Conservation (phyloP, 2,888 invertebrate genomes). For the Apamea anceps region DNA sequence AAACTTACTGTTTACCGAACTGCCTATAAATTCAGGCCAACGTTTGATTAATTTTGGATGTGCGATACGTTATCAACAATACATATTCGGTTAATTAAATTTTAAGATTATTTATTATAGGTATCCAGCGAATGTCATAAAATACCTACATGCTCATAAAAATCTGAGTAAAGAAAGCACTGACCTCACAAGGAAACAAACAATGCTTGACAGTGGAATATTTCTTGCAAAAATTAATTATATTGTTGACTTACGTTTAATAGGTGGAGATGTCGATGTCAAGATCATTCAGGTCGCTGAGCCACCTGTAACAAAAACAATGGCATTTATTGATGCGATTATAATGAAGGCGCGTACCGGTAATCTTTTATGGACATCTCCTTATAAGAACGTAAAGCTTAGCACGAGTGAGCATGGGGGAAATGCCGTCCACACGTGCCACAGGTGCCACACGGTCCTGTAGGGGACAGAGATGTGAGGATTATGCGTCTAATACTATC, state of each 20-base stretch:
- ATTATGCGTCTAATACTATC: slow-evolving; percentile 83
- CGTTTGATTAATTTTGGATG: slow-evolving; percentile 75
- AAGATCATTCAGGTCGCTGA: slow-evolving; percentile 85
- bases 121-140: slow-evolving; percentile 47
- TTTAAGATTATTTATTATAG: slow-evolving; percentile 40
- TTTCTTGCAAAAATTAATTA: slow-evolving; percentile 67
- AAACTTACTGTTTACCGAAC: slow-evolving; percentile 65
- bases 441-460: slow-evolving; percentile 71
- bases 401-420: slow-evolving; percentile 66
- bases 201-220: slow-evolving; percentile 67
- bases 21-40: slow-evolving; percentile 74
- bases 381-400: slow-evolving; percentile 23
- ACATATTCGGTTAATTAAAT: slow-evolving; percentile 69
- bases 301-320: slow-evolving; percentile 84
- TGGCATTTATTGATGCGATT: slow-evolving; percentile 71
- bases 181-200: slow-evolving; percentile 71
- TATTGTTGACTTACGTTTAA: slow-evolving; percentile 84
- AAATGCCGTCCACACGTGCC: slow-evolving; percentile 75
- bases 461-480: slow-evolving; percentile 77
- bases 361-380: slow-evolving; percentile 41
- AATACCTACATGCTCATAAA: slow-evolving; percentile 49
- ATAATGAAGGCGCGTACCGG: slow-evolving; percentile 67
- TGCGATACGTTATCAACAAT: slow-evolving; percentile 73
- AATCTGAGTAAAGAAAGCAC: slow-evolving; percentile 70
- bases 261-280: slow-evolving; percentile 82